Base-by-base conservation (phyloP, 2,888 invertebrate species). In the Synanthedon vespiformis region DNA sequence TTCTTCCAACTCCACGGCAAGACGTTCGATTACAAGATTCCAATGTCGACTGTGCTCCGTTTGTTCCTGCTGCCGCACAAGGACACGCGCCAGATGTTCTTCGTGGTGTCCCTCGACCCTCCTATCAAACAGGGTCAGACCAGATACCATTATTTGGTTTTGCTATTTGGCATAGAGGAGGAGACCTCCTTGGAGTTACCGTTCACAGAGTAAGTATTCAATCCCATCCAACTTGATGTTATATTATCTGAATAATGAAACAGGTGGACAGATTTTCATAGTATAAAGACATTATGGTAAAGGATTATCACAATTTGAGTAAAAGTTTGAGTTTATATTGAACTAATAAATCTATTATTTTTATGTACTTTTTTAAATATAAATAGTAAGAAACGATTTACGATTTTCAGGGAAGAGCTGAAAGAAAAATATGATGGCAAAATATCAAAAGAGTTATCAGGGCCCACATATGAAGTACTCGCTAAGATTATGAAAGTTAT, bases 61-160 rank as follows among this genome's bases (percentile, higher is more conserved):
- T 83, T 99, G 13, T 99, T 99, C 74, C 88, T 99, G 40, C 84
- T 99, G 52, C 99, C 99, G 0, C 99, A 99, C 75, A 97, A 97
- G 74, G 99, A 99, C 77, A 94, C 93, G n/a, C 89, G 99, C 1
- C 99, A 99, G 80, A 98, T 97, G 92, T 99, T 96, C 84, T 99
- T 99, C 76, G 98, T 99, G 48, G 95, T 98, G 53, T 97, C 97
- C 52, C 88, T 99, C 63, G 99, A 99, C 89, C 99, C 99, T 1
- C 99, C 99, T 0, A 99, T 99, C 64, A 99, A 99, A 72, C 99
- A 99, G 77, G 99, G 99, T 51, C 99, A 99, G 87, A 99, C 99
- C 0, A 90, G 99, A 58, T 99, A 99, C 74, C 98, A 98, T 68
- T 99, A 96, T 74, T 86, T 99, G 56, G 98, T 99, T 11, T 88